phyloP scores from a whole-genome alignment of 2,797 vertebrate species.

The Onychomys torridus region DNA sequence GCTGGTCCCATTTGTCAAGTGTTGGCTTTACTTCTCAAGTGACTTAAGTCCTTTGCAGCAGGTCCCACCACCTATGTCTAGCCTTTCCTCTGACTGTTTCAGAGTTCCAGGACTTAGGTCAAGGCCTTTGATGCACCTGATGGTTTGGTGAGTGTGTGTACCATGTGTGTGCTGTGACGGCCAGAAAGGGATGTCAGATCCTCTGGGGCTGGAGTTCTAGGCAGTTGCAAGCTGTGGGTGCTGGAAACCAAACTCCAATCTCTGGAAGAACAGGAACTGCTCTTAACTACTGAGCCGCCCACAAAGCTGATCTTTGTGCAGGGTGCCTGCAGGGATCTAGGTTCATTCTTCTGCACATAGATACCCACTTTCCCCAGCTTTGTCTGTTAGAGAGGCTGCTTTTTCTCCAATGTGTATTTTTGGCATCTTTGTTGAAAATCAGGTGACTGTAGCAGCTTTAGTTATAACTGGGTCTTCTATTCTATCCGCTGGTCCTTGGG shows the following conservation, averaged over 20 bases:
- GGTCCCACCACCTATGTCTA: not conserved
- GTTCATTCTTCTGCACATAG: not conserved
- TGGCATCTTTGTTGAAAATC: slow-evolving; percentile 1
- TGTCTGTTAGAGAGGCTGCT: not conserved
- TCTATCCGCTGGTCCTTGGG: not conserved
- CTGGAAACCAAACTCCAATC: not conserved
- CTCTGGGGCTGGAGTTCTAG: not conserved
- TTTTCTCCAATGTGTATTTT: not conserved
- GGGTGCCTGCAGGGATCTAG: not conserved
- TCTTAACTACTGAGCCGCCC: not conserved
- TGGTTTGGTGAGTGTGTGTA: not conserved
- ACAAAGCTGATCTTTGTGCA: not conserved
- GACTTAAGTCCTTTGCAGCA: not conserved
- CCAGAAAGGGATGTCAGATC: not conserved
- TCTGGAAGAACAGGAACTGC: not conserved
- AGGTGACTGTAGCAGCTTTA: not conserved
- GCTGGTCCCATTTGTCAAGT: not conserved
- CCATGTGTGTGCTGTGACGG: not conserved
- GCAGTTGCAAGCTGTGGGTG: not conserved
- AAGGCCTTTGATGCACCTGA: not conserved
- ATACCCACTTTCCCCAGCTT: not conserved
- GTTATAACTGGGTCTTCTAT: not conserved
- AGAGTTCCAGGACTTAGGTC: not conserved
- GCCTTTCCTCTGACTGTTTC: not conserved
- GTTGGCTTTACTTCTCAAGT: not conserved